These are phyloP conservation scores for Temnothorax ravouxi DNA, from an alignment of 2,888 invertebrate species.

Conservation along the genomic window DNA sequence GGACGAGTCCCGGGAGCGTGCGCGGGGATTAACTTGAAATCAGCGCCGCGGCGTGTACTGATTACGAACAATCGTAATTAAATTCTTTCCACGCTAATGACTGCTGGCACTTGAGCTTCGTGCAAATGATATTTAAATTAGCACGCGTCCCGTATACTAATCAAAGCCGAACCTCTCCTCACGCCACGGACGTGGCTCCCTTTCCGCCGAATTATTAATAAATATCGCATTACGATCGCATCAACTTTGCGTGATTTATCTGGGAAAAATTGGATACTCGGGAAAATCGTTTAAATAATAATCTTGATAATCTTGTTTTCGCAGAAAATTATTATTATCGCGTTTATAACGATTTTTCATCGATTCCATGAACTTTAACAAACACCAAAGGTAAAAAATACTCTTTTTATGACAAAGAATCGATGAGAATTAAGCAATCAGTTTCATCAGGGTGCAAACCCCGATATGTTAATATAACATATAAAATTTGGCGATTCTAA, in stretches of 20 bases:
- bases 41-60: slow-evolving; percentile 50
- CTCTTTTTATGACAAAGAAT: not conserved
- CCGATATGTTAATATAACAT: not conserved
- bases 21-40: slow-evolving; percentile 63
- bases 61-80: slow-evolving; percentile 71
- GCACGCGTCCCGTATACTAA: slow-evolving; percentile 72
- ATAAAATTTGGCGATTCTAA: not conserved
- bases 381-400: not conserved
- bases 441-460: not conserved
- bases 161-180: slow-evolving; percentile 63
- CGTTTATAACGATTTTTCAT: slow-evolving; percentile 4
- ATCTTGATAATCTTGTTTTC: slow-evolving; percentile 1
- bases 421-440: not conserved
- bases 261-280: slow-evolving; percentile 31
- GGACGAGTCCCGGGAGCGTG: slow-evolving; percentile 51
- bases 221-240: slow-evolving; percentile 48
- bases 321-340: slow-evolving; percentile 4
- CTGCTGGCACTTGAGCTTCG: slow-evolving; percentile 67
- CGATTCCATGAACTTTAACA: not conserved
- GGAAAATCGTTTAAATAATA: slow-evolving; percentile 35
- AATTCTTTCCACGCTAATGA: slow-evolving; percentile 75
- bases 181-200: slow-evolving; percentile 61
- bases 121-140: slow-evolving; percentile 76
- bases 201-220: slow-evolving; percentile 55
- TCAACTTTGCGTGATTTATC: slow-evolving; percentile 36